Conservation (phyloP, 2,113 vertebrate species). For the Riparia riparia region DNA sequence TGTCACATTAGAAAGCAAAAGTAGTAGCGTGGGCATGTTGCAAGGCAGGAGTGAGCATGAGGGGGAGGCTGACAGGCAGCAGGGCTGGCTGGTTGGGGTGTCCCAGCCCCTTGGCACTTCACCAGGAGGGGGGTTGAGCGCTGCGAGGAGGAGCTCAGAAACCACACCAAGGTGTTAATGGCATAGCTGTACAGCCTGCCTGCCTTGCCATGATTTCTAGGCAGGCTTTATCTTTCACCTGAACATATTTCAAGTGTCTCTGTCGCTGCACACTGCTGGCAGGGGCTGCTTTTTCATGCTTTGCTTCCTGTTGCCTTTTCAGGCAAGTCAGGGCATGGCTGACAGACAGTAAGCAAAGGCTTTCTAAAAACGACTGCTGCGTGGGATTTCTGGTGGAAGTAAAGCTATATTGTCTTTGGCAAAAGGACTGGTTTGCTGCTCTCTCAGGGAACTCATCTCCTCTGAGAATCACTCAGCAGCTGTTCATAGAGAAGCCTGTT, state of each 20-base stretch:
- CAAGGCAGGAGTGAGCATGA: background rate
- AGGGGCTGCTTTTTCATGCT: background rate
- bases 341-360: background rate
- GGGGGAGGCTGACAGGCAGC: background rate
- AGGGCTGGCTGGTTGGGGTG: background rate
- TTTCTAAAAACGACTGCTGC: accelerated
- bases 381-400: background rate
- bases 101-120: background rate
- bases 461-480: background rate
- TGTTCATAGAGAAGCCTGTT: background rate
- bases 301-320: background rate
- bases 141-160: background rate
- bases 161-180: background rate
- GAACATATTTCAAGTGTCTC: background rate
- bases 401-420: background rate
- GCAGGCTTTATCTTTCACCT: background rate
- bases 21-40: accelerated
- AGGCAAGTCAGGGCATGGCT: background rate
- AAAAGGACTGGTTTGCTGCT: background rate
- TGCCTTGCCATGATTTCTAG: background rate
- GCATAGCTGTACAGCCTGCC: background rate
- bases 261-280: accelerated
- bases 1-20: background rate
- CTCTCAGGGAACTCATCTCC: background rate
- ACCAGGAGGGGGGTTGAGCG: background rate